These are phyloP conservation scores for Pangasius djambal DNA, from an alignment of 2,797 vertebrate species.

Conservation along the genomic window DNA sequence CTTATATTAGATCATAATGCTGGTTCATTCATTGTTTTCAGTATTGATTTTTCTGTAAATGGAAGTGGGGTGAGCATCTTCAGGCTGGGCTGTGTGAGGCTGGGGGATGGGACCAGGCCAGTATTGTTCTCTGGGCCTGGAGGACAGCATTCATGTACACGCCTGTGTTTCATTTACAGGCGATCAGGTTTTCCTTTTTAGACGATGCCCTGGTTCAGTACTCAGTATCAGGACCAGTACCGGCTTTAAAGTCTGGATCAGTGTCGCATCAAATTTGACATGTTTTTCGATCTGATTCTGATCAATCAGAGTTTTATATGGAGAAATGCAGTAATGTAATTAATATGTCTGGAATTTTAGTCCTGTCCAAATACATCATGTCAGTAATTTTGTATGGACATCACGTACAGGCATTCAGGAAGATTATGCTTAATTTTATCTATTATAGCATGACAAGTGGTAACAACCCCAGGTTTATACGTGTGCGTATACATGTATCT, in stretches of 20 bases:
- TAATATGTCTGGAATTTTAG: not conserved
- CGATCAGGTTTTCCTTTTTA: not conserved
- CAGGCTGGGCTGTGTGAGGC: constrained; percentile 26
- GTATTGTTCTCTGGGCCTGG: constrained; percentile 50
- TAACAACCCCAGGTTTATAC: not conserved
- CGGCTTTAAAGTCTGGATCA: not conserved
- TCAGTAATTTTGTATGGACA: not conserved
- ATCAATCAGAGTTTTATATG: not conserved
- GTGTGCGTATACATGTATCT: too few relatives aligned
- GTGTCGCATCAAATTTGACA: not conserved
- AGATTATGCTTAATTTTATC: not conserved
- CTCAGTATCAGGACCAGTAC: too few relatives aligned
- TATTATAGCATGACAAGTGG: not conserved
- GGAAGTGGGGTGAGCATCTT: constrained; percentile 34
- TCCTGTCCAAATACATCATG: not conserved
- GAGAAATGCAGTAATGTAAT: not conserved
- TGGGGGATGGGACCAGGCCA: constrained; percentile 48
- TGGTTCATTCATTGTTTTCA: not conserved
- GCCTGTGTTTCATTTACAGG: not conserved
- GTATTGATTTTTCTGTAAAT: constrained; percentile 33
- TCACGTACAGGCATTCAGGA: not conserved
- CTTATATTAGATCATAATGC: not conserved
- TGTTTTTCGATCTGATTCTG: too few relatives aligned
- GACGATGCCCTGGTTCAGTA: not conserved
- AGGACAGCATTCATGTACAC: not conserved